phyloP scores from a whole-genome alignment of 1,140 invertebrate genomes.

The Drosophila hydei region DNA sequence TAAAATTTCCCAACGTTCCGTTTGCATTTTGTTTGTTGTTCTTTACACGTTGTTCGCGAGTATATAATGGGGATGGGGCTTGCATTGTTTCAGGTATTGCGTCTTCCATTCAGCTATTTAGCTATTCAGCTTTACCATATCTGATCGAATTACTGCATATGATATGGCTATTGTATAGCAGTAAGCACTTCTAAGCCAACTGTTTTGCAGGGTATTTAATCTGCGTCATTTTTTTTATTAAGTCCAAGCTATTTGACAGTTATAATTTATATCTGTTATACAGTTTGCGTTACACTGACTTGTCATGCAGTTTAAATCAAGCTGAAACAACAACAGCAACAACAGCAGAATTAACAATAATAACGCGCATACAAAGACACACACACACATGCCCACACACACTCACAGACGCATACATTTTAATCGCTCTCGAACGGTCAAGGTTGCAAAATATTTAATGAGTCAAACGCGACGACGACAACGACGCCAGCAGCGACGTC shows the following conservation, averaged over 20 bases:
- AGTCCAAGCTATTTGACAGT: background rate
- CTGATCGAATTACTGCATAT: too few species aligned
- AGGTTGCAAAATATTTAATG: conserved; percentile 82
- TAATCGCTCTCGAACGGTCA: conserved; percentile 81
- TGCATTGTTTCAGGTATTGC: too few species aligned
- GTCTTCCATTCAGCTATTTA: too few species aligned
- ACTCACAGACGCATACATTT: conserved; percentile 47
- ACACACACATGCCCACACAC: conserved; percentile 8
- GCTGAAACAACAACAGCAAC: conserved; percentile 10
- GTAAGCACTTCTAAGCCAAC: too few species aligned
- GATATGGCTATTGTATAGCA: too few species aligned
- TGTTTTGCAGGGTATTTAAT: background rate
- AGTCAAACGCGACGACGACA: conserved; percentile 66
- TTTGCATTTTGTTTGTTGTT: too few species aligned
- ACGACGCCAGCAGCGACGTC: conserved; percentile 16
- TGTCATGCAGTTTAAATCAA: conserved; percentile 5
- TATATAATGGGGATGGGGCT: too few species aligned
- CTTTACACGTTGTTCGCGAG: too few species aligned
- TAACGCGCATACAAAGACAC: conserved; percentile 15
- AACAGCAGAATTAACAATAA: conserved; percentile 16
- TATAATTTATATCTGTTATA: background rate
- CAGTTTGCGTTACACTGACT: background rate
- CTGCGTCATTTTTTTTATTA: background rate
- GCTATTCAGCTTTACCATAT: too few species aligned
- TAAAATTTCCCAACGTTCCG: too few species aligned